Conservation (phyloP, 1,140 invertebrate genomes). For the Papilio polyxenes region DNA sequence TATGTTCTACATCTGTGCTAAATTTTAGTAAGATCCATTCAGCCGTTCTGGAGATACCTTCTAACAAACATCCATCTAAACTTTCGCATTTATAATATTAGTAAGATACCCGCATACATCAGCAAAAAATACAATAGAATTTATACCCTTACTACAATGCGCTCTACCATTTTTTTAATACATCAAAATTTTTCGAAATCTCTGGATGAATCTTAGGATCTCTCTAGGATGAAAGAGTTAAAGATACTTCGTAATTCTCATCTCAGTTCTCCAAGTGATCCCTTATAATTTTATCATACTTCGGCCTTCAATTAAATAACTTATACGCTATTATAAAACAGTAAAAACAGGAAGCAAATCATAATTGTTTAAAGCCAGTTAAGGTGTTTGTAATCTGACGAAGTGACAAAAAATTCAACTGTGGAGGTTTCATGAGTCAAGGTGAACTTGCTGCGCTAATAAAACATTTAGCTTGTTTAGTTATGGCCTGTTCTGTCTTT, state of each 20-base stretch:
- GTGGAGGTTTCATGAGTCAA: background rate
- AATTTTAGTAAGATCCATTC: too few relatives aligned
- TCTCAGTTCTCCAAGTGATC: background rate
- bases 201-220: too few relatives aligned
- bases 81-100: too few relatives aligned
- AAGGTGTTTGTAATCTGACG: background rate
- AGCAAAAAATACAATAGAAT: background rate
- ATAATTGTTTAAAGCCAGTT: background rate
- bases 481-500: background rate
- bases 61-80: too few relatives aligned
- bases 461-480: background rate
- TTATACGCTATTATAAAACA: background rate
- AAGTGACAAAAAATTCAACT: slow-evolving; percentile 1
- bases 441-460: background rate
- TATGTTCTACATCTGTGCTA: too few relatives aligned
- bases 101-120: too few relatives aligned
- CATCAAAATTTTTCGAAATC: too few relatives aligned
- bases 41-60: too few relatives aligned
- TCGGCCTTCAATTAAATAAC: background rate
- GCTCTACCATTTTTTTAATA: too few relatives aligned
- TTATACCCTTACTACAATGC: too few relatives aligned
- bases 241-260: too few relatives aligned
- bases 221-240: too few relatives aligned
- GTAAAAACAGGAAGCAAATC: slow-evolving; percentile 9
- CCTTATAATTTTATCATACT: background rate